A percentile compares a stretch with the other conserved stretches of the same genome.
Evolutionary conservation across 2,888 invertebrate species (phyloP).

Genomic region (Hipparchia semele): DNA sequence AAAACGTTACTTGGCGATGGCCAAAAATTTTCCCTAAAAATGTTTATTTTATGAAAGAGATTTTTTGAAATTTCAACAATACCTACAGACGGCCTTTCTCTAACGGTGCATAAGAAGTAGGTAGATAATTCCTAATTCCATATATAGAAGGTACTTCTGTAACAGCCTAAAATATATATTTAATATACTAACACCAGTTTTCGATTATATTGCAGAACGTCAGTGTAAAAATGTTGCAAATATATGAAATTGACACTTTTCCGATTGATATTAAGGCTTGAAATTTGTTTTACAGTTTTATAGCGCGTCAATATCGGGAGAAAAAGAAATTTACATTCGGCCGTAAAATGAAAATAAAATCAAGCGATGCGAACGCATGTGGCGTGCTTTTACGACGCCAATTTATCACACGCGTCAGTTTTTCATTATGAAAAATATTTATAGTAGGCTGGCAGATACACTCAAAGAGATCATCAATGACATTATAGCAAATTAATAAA

Average conservation of each 20-base stretch:
- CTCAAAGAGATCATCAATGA: not conserved
- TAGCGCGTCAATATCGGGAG: constrained; percentile 44
- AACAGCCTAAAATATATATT: too few species aligned
- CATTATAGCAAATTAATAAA: not conserved
- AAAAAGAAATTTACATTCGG: constrained; percentile 55
- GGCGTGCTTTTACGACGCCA: constrained; percentile 51
- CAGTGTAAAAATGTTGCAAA: not conserved
- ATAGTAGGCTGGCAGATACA: not conserved
- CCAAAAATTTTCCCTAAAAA: too few species aligned
- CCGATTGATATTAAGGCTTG: constrained; percentile 11
- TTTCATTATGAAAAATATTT: constrained; percentile 28
- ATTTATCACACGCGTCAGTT: constrained; percentile 35
- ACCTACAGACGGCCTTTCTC: too few species aligned
- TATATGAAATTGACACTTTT: not conserved
- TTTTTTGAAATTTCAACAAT: too few species aligned
- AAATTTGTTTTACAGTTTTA: constrained; percentile 32
- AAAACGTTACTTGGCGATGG: too few species aligned
- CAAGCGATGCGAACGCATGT: constrained; percentile 54
- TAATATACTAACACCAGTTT: too few species aligned
- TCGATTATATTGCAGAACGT: too few species aligned
- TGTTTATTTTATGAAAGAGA: too few species aligned
- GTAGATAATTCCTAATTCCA: too few species aligned
- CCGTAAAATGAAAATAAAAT: constrained; percentile 67
- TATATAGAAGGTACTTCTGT: too few species aligned
- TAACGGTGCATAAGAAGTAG: too few species aligned